phyloP scores from a whole-genome alignment of 2,113 vertebrate genomes.

The Colossoma macropomum region DNA sequence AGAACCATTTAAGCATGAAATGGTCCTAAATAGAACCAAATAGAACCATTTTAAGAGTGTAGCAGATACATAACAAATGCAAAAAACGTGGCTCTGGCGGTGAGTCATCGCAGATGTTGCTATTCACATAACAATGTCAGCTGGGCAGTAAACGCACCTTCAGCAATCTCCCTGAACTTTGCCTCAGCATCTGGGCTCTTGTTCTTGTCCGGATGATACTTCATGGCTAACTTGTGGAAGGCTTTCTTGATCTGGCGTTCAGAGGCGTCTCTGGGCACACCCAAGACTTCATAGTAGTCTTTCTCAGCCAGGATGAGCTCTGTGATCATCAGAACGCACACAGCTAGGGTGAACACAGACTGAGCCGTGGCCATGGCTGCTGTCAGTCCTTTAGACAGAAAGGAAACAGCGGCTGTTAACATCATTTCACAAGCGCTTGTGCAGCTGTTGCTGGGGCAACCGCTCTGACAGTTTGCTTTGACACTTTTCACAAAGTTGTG shows the following conservation, averaged over 20 bases:
- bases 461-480: background rate
- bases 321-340: constrained; percentile 91
- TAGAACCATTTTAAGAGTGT: no score
- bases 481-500: background rate
- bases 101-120: background rate
- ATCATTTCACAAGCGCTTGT: background rate
- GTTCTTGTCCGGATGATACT: constrained; percentile 96
- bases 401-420: constrained; percentile 21
- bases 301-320: constrained; percentile 91
- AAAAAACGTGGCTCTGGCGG: no score
- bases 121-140: background rate
- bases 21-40: no score
- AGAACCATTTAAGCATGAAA: no score
- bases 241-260: constrained; percentile 97
- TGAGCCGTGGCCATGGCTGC: constrained; percentile 86
- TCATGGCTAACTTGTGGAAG: constrained; percentile 94
- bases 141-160: constrained; percentile 78
- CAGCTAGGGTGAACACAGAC: constrained; percentile 84
- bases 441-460: background rate
- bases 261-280: constrained; percentile 89
- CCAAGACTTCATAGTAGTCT: constrained; percentile 94
- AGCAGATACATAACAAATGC: background rate
- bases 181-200: constrained; percentile 92
- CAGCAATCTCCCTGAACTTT: constrained; percentile 94
- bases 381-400: constrained; percentile 61